Base-by-base conservation (phyloP, 2,797 vertebrate species). In the Aplochiton taeniatus region DNA sequence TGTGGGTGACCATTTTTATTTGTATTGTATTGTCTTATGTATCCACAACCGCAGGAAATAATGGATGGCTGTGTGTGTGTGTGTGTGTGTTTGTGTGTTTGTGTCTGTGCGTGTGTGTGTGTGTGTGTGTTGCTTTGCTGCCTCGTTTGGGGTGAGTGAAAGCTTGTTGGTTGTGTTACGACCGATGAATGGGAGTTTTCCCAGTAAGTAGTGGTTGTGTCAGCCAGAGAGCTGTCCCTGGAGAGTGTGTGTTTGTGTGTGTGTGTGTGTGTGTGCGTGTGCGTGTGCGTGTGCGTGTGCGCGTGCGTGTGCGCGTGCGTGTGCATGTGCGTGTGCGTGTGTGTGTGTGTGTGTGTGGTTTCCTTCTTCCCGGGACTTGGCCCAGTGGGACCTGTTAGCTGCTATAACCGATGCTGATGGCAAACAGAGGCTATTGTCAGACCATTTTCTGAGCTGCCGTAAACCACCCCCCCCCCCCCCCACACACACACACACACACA, bases 381-480 rank as follows among this genome's bases (percentile, higher is more conserved):
- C 46, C 71, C 66, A 51, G 54, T 47, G 85, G 82, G 82, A 77
- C 74, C 79, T 79, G 77, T 87, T 84, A 83, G 80, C 57, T 56
- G 70, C 55, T 12, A 53, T 56, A 61, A 52, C 31, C 2, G 6
- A 31, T 31, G 31, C 31, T 31, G 31, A 69, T 66, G 61, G 61
- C 65, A 70, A 58, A 62, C 68, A 54, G 61, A 55, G 63, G 67
- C 61, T 31, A 6, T 68, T 47, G 53, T 64, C 57, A 66, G 20
- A 57, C 56, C 55, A 57, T 59, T 51, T 31, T 52, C 54, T 43
- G 16, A 58, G 66, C 56, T 68, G 53, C 61, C 62, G 50, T 31
- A 31, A 31, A 31, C 31, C 31, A 31, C 31, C 2, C 31, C 2
- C 31, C 2, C 31, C 2, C 31, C 2, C 31, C 2, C 31, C 2